Evolutionary conservation across 2,113 vertebrate genomes (phyloP).

Genomic region (Lepus europaeus): DNA sequence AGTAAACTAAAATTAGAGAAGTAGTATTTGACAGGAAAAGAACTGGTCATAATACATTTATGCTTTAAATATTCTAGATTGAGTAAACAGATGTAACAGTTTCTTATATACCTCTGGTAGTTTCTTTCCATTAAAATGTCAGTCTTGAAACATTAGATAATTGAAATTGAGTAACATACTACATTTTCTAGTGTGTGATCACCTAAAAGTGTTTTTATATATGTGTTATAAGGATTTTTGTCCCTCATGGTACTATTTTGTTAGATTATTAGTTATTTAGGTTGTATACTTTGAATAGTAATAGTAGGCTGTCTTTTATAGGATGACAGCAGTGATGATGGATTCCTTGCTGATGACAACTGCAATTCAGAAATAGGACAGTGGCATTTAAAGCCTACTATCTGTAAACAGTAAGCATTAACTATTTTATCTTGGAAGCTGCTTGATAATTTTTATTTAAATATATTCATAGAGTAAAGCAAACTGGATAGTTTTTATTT

Average conservation of each 20-base stretch:
- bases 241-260: neutral
- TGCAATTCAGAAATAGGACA: slow-evolving; percentile 89
- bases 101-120: slow-evolving; percentile 7
- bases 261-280: slow-evolving; percentile 18
- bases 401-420: slow-evolving; percentile 96
- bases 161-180: neutral
- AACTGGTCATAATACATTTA: slow-evolving; percentile 22
- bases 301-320: slow-evolving; percentile 81
- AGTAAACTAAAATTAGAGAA: slow-evolving; percentile 48
- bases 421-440: neutral
- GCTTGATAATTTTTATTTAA: neutral
- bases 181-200: neutral
- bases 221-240: slow-evolving; percentile 14
- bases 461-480: slow-evolving; percentile 21
- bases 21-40: neutral
- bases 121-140: slow-evolving; percentile 48
- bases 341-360: slow-evolving; percentile 91
- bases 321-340: slow-evolving; percentile 97
- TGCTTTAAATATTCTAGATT: slow-evolving; percentile 18
- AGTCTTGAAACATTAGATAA: slow-evolving; percentile 1
- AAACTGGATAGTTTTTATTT: slow-evolving; percentile 6
- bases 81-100: slow-evolving; percentile 10
- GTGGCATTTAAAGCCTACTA: slow-evolving; percentile 90
- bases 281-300: slow-evolving; percentile 46
- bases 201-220: neutral